These are phyloP conservation scores for Enteromius treurensis DNA, from an alignment of 2,797 vertebrate genomes.

Conservation along the genomic window DNA sequence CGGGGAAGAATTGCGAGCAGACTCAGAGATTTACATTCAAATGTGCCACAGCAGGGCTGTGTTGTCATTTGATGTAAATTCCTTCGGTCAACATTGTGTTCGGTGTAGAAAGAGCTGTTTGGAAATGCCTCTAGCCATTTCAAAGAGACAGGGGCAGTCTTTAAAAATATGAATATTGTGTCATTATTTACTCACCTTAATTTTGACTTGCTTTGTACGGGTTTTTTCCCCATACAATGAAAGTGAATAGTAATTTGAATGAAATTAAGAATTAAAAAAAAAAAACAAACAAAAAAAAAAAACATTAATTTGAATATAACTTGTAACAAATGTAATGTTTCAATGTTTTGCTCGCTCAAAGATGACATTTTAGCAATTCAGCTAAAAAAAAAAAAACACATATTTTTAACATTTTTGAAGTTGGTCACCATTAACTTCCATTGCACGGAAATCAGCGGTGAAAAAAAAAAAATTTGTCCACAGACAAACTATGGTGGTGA, in stretches of 20 bases:
- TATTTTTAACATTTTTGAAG: not conserved
- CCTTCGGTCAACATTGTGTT: conserved; percentile 31
- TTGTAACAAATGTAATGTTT: not conserved
- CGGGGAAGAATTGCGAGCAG: not conserved
- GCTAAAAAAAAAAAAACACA: not conserved
- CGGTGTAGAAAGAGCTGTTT: not conserved
- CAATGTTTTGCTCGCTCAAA: not conserved
- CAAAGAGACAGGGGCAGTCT: not conserved
- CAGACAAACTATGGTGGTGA: not conserved
- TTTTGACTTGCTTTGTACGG: not conserved
- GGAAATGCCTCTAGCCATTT: not conserved
- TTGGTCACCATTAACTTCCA: not conserved
- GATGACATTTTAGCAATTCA: not conserved
- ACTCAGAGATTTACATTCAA: conserved; percentile 28
- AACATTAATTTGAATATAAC: not conserved
- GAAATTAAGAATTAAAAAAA: not conserved
- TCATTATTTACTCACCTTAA: conserved; percentile 1
- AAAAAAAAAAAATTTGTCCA: not conserved
- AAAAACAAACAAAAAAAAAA: too few relatives aligned
- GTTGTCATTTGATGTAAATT: conserved; percentile 37
- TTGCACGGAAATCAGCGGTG: not conserved
- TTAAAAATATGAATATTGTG: conserved; percentile 9
- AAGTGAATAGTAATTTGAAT: not conserved
- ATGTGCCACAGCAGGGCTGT: not conserved
- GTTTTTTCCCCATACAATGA: not conserved